phyloP scores from a whole-genome alignment of 2,888 invertebrate species.

The Macrosiphum euphorbiae region DNA sequence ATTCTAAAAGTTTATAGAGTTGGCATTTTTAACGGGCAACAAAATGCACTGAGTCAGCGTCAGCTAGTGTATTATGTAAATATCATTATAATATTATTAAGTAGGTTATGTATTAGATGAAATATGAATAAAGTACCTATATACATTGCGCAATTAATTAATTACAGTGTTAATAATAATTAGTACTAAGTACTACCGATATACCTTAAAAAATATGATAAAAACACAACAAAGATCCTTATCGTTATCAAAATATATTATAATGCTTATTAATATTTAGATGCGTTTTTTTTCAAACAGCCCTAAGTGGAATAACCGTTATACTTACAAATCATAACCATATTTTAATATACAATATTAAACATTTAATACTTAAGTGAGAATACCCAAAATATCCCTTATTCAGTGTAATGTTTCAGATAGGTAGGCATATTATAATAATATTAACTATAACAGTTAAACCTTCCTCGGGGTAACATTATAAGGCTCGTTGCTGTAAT shows the following conservation, averaged over 20 bases:
- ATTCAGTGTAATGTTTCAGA: neutral
- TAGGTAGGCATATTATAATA: neutral
- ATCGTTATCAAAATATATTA: neutral
- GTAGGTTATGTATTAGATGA: neutral
- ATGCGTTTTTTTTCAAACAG: neutral
- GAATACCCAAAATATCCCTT: slow-evolving; percentile 15
- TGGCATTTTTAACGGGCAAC: too few relatives aligned
- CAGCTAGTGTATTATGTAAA: neutral
- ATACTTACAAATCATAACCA: neutral
- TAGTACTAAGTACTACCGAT: neutral
- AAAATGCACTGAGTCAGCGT: too few relatives aligned
- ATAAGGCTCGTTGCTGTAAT: neutral
- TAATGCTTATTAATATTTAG: neutral
- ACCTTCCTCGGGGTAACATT: slow-evolving; percentile 14
- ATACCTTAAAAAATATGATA: neutral
- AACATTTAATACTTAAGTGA: neutral
- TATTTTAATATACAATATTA: neutral
- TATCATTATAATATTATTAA: neutral
- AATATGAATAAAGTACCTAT: too few relatives aligned
- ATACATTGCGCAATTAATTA: neutral
- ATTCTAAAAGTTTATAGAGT: too few relatives aligned
- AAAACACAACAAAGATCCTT: neutral
- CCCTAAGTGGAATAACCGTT: neutral
- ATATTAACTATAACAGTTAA: neutral
- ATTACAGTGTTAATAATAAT: neutral